Evolutionary conservation across 2,113 vertebrate species (phyloP).

Genomic region (Ceratotherium simum): DNA sequence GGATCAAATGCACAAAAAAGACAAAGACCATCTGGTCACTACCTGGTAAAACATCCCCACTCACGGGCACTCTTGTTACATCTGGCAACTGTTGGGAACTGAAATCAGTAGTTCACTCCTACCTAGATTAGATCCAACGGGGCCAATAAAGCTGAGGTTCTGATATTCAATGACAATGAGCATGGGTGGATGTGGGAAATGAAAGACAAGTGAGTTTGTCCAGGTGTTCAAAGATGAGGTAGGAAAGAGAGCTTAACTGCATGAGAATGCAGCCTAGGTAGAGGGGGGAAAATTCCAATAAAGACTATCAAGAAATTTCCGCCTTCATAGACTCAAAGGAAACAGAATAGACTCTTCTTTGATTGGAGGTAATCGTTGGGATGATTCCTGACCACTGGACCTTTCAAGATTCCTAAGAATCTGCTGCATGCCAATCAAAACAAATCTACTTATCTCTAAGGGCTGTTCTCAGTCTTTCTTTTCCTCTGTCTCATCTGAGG

Average conservation of each 20-base stretch:
- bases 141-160: too few species aligned
- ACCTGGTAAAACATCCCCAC: too few species aligned
- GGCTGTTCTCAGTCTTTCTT: background rate
- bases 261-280: background rate
- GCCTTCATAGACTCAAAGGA: background rate
- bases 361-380: too few species aligned
- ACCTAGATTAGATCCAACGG: too few species aligned
- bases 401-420: too few species aligned
- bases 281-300: background rate
- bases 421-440: background rate
- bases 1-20: too few species aligned
- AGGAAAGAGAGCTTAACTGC: background rate
- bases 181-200: background rate
- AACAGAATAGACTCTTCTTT: background rate
- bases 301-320: background rate
- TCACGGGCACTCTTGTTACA: too few species aligned
- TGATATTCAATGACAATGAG: background rate
- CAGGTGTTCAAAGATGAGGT: background rate
- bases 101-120: too few species aligned
- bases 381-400: too few species aligned
- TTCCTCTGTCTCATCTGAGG: too few species aligned
- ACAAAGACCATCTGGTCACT: too few species aligned
- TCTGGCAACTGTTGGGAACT: too few species aligned
- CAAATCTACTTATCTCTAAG: background rate
- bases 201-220: background rate